phyloP scores from a whole-genome alignment of 2,113 vertebrate genomes.

The Spea bombifrons region DNA sequence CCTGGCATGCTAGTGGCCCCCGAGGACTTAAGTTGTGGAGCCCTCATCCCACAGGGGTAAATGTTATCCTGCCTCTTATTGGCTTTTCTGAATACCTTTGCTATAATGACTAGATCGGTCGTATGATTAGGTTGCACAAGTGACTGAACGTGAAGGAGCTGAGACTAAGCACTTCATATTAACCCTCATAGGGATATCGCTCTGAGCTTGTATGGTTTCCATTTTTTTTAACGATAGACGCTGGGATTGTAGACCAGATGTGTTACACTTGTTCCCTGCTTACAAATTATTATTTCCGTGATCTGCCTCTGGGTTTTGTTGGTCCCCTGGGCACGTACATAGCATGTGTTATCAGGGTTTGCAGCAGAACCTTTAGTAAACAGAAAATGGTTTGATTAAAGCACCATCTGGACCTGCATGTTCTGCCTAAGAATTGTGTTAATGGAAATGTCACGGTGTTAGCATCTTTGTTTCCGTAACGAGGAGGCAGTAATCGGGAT shows the following conservation, averaged over 20 bases:
- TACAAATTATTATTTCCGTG: constrained; percentile 13
- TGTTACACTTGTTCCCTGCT: constrained; percentile 10
- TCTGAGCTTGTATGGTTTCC: not conserved
- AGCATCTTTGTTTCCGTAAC: not conserved
- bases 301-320: constrained; percentile 3
- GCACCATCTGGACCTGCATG: constrained; percentile 11
- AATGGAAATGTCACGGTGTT: not conserved
- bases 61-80: no score
- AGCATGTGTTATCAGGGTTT: constrained; percentile 3
- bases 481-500: not conserved
- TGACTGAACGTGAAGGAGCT: constrained; percentile 24
- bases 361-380: constrained; percentile 7
- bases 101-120: not conserved
- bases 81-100: no score
- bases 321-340: not conserved
- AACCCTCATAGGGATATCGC: not conserved
- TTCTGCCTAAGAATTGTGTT: not conserved
- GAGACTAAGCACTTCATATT: not conserved
- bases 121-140: constrained; percentile 26
- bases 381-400: constrained; percentile 19
- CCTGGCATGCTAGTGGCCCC: no score
- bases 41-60: no score
- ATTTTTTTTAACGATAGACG: constrained; percentile 9
- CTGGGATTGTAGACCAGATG: constrained; percentile 24
- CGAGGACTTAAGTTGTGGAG: no score